Evolutionary conservation across 2,888 invertebrate species (phyloP).

Genomic region (Watsonalla cultraria): DNA sequence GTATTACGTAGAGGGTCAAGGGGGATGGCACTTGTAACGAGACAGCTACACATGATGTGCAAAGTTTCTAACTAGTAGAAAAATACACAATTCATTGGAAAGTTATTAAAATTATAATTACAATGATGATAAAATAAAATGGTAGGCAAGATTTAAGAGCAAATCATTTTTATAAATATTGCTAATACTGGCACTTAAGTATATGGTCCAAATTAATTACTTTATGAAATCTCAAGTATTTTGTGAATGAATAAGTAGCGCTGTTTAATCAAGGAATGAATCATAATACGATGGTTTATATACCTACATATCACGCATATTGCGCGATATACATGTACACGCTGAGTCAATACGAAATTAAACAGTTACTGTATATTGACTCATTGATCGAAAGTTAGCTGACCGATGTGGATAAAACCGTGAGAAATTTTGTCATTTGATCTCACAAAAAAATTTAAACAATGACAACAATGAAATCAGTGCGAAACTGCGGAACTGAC

Average conservation of each 20-base stretch:
- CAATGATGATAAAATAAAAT: neutral
- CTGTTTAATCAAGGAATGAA: constrained; percentile 16
- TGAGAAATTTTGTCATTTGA: constrained; percentile 8
- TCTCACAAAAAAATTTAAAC: neutral
- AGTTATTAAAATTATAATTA: neutral
- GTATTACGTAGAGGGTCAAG: constrained; percentile 46
- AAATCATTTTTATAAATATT: too few species aligned
- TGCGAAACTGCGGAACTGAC: neutral
- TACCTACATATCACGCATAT: constrained; percentile 3
- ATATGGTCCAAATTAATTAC: neutral
- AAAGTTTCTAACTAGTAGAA: neutral
- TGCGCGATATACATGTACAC: constrained; percentile 4
- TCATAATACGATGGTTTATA: constrained; percentile 17
- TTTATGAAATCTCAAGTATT: constrained; percentile 1
- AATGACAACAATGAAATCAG: neutral
- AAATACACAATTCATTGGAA: neutral
- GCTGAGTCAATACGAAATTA: constrained; percentile 21
- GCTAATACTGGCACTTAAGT: too few species aligned
- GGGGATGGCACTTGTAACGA: constrained; percentile 36
- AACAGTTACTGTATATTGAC: constrained; percentile 30
- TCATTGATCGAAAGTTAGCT: constrained; percentile 32
- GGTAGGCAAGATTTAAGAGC: too few species aligned
- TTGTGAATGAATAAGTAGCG: neutral
- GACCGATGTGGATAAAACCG: constrained; percentile 12
- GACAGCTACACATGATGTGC: constrained; percentile 5